phyloP scores from a whole-genome alignment of 30 jellyfish, hydroid and myxozoan species.

The Pseudorhiza aurosa region DNA sequence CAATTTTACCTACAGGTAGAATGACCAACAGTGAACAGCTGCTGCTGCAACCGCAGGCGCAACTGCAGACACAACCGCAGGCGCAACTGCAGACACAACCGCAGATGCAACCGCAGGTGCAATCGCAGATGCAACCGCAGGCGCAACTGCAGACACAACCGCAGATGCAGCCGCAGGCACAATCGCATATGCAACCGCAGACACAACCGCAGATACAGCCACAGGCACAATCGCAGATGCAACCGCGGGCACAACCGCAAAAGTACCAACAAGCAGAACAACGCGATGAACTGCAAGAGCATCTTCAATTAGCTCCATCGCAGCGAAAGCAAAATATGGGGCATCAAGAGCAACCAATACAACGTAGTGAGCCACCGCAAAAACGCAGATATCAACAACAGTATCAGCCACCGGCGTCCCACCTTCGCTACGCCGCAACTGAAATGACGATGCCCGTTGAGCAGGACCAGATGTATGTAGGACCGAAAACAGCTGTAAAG shows the following conservation, averaged over 20 bases:
- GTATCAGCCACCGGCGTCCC: background rate
- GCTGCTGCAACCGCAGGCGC: background rate
- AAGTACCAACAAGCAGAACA: background rate
- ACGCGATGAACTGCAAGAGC: background rate
- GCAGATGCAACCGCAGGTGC: background rate
- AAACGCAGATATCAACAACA: background rate
- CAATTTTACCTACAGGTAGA: background rate
- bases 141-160: background rate
- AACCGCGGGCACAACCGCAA: background rate
- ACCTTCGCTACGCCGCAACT: background rate
- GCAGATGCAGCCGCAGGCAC: background rate
- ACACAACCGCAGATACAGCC: background rate
- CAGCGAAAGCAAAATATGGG: background rate
- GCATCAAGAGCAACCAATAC: background rate
- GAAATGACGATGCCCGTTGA: background rate
- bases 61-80: background rate
- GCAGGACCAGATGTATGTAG: conserved; percentile 20
- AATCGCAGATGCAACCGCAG: background rate
- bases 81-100: background rate
- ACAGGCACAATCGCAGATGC: background rate
- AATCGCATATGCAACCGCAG: background rate
- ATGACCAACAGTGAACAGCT: background rate
- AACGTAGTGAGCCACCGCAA: background rate
- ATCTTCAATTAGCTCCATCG: background rate
- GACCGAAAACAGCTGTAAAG: conserved; percentile 33